Conservation (phyloP, 2,888 invertebrate genomes). For the Plagodis pulveraria region DNA sequence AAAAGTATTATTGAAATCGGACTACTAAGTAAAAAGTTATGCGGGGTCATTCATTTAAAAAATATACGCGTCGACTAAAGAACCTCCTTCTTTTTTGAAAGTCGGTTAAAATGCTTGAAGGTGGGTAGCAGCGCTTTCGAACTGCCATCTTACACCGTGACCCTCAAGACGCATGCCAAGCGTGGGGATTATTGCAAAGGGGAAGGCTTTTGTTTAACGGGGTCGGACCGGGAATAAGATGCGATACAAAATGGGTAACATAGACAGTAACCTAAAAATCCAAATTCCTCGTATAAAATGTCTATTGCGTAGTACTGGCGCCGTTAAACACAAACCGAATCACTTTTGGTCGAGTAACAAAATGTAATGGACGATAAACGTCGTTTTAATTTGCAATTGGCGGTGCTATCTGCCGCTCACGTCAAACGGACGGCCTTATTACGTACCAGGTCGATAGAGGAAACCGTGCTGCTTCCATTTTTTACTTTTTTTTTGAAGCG, state of each 20-base stretch:
- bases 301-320: constrained; percentile 23
- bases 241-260: neutral
- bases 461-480: neutral
- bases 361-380: constrained; percentile 68
- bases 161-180: no score
- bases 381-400: constrained; percentile 69
- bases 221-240: no score
- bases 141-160: no score
- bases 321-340: constrained; percentile 47
- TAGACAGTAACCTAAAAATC: constrained; percentile 26
- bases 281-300: constrained; percentile 32
- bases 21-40: no score
- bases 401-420: constrained; percentile 57
- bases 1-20: no score
- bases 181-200: no score
- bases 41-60: no score
- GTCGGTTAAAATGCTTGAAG: no score
- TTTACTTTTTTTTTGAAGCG: no score
- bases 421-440: constrained; percentile 45
- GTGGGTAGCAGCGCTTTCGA: no score
- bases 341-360: constrained; percentile 56
- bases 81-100: neutral
- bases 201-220: no score
- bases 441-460: constrained; percentile 38
- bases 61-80: no score